A percentile compares a stretch with the other conserved stretches of the same genome.
Conservation (phyloP, 2,888 invertebrate species). For the Acleris emargana region DNA sequence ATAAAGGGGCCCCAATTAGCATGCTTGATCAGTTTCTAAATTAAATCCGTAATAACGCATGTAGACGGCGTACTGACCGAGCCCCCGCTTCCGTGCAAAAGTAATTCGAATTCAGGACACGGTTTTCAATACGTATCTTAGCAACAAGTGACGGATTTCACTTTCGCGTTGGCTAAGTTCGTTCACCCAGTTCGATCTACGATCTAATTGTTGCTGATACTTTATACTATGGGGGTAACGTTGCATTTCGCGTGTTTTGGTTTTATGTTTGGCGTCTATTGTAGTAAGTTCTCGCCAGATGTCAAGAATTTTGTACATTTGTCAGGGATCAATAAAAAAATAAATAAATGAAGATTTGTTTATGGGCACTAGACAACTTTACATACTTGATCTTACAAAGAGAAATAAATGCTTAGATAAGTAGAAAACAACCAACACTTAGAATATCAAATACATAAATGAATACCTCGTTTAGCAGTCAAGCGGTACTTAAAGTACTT, state of each 20-base stretch:
- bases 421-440: too few relatives aligned
- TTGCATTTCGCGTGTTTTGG: slow-evolving; percentile 30
- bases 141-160: slow-evolving; percentile 74
- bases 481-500: too few relatives aligned
- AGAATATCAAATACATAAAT: too few relatives aligned
- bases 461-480: too few relatives aligned
- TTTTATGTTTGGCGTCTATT: slow-evolving; percentile 43
- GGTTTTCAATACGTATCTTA: slow-evolving; percentile 54
- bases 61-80: slow-evolving; percentile 47
- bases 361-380: too few relatives aligned
- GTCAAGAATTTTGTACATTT: too few relatives aligned
- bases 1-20: slow-evolving; percentile 40
- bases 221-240: slow-evolving; percentile 36
- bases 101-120: slow-evolving; percentile 53
- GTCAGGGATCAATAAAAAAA: too few relatives aligned
- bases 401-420: too few relatives aligned
- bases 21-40: slow-evolving; percentile 46
- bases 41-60: slow-evolving; percentile 30
- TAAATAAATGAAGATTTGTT: too few relatives aligned
- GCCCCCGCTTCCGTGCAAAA: slow-evolving; percentile 45
- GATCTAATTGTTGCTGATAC: slow-evolving; percentile 45
- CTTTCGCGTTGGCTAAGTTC: slow-evolving; percentile 64
- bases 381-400: too few relatives aligned
- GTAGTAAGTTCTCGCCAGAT: slow-evolving; percentile 12
- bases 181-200: slow-evolving; percentile 53